Base-by-base conservation (phyloP, 2,888 invertebrate genomes). In the Embidobia sp. region DNA sequence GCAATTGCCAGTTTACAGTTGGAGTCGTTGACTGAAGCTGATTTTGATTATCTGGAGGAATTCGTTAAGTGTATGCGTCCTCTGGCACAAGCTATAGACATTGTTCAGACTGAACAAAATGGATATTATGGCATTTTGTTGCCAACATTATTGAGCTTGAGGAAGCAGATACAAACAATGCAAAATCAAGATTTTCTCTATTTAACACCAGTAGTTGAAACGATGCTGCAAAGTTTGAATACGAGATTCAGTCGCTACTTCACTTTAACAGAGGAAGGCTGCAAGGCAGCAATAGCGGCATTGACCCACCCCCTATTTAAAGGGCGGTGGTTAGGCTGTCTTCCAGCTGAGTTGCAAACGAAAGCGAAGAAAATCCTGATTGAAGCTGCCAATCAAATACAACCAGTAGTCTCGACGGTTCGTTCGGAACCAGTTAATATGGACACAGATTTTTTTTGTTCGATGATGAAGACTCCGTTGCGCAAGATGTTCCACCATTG, bases 41-140 rank as follows among this genome's bases (percentile, higher is more conserved):
- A 46, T 27, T 46, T 46, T 27, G 46, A 46, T 1, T 57, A 57
- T 13, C 3, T 57, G 8, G 15, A 27, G n/a, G 37, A 57, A 16
- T 57, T 26, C 31, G 2, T 57, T 3, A 40, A 27, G 13, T 27
- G 11, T 10, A 35, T 57, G 55, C n/a, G 11, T 13, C 55, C 55
- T 13, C 7, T 57, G 4, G 40, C 40, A 2, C 2, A 16, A 26
- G 55, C 40, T 2, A 57, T 40, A 8, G 40, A 57, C 11, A 57
- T 40, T 7, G 13, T 57, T 4, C 55, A 57, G 19, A 27, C 40
- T 7, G 22, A 57, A 13, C 5, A 13, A 2, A 35, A 57, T 3
- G 19, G 55, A 27, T 40, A 13, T 13, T 57, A 57, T 26, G 40
- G 55, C 6, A 27, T 37, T 5, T 40, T 57, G 22, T 10, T 57